Conservation (phyloP, 2,888 invertebrate species). For the Sialis fuliginosa region DNA sequence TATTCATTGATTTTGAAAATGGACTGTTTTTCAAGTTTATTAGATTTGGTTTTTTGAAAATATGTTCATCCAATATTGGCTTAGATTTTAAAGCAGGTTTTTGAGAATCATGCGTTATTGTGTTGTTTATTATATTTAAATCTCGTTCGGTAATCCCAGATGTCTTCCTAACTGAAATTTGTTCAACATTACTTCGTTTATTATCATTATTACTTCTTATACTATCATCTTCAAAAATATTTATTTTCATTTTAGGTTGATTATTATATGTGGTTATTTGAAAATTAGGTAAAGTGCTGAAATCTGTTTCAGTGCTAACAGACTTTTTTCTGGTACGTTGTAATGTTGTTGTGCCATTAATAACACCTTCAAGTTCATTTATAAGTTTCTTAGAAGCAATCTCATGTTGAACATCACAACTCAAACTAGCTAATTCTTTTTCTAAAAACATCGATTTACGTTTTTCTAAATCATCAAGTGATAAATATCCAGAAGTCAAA, state of each 20-base stretch:
- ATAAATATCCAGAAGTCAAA: slow-evolving; percentile 18
- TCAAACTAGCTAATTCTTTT: slow-evolving; percentile 24
- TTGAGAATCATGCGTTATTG: too few species aligned
- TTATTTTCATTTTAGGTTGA: slow-evolving; percentile 22
- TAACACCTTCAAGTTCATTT: slow-evolving; percentile 15
- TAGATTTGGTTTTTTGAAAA: not conserved
- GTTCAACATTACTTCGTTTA: slow-evolving; percentile 5
- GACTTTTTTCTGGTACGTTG: slow-evolving; percentile 4
- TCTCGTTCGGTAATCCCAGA: slow-evolving; percentile 5
- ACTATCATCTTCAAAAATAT: slow-evolving; percentile 27
- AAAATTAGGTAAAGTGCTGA: slow-evolving; percentile 22
- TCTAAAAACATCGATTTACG: slow-evolving; percentile 24
- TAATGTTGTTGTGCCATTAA: slow-evolving; percentile 8
- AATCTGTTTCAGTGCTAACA: slow-evolving; percentile 1
- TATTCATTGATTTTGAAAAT: not conserved
- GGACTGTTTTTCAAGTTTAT: slow-evolving; percentile 1
- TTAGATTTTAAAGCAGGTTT: too few species aligned
- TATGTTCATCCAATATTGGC: not conserved
- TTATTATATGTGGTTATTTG: slow-evolving; percentile 27
- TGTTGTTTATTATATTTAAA: slow-evolving; percentile 3
- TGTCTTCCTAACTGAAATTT: not conserved
- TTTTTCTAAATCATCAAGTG: slow-evolving; percentile 23
- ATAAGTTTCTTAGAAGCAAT: slow-evolving; percentile 11
- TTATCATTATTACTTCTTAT: slow-evolving; percentile 21
- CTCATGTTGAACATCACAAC: slow-evolving; percentile 13